A percentile compares a stretch with the other conserved stretches of the same genome.
phyloP scores from a whole-genome alignment of 2,888 invertebrate species.

The Agonopterix heracliana region DNA sequence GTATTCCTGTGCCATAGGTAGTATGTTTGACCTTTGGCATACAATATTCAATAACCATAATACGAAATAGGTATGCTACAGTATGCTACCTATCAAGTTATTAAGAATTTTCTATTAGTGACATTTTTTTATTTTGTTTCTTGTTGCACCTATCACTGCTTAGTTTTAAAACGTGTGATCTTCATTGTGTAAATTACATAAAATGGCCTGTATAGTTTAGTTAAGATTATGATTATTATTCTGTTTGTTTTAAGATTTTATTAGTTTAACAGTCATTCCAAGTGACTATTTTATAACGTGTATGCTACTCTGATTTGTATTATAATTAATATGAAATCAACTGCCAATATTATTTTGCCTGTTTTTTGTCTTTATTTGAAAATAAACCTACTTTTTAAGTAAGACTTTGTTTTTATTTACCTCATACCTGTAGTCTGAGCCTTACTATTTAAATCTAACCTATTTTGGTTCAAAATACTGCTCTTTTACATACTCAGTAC shows the following conservation, averaged over 20 bases:
- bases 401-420: not conserved
- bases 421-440: not conserved
- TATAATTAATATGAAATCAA: slow-evolving; percentile 39
- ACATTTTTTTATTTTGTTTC: slow-evolving; percentile 1
- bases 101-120: no score
- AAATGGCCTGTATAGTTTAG: slow-evolving; percentile 61
- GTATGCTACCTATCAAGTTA: no score
- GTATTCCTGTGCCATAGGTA: no score
- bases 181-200: slow-evolving; percentile 36
- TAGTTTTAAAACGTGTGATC: slow-evolving; percentile 32
- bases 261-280: slow-evolving; percentile 30
- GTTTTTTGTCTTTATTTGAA: slow-evolving; percentile 25
- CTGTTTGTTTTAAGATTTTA: slow-evolving; percentile 19
- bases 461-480: no score
- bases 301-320: slow-evolving; percentile 32
- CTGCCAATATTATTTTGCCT: slow-evolving; percentile 57
- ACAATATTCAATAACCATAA: no score
- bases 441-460: not conserved
- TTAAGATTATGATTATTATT: slow-evolving; percentile 22
- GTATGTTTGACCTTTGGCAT: no score
- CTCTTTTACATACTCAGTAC: no score
- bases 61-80: no score
- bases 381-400: slow-evolving; percentile 1
- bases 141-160: slow-evolving; percentile 3
- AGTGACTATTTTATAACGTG: slow-evolving; percentile 38